Percentiles rank a stretch among this genome's conserved stretches.
phyloP scores from a whole-genome alignment of 2,888 invertebrate genomes.

The Patella depressa region DNA sequence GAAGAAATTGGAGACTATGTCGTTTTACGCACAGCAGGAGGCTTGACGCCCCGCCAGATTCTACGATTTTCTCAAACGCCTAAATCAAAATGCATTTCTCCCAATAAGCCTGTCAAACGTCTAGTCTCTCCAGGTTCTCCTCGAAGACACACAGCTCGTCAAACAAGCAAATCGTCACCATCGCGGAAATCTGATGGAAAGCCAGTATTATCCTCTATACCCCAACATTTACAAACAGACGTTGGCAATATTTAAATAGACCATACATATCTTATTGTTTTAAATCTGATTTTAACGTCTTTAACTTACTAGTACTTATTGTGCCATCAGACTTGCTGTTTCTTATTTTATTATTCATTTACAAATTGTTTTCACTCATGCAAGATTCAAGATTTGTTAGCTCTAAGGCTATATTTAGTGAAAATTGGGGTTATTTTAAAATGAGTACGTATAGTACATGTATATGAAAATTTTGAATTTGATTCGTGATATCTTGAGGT shows the following conservation, averaged over 20 bases:
- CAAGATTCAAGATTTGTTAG: too few species aligned
- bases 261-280: too few species aligned
- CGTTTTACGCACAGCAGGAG: constrained; percentile 44
- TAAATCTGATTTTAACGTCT: too few species aligned
- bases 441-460: too few species aligned
- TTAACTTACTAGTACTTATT: too few species aligned
- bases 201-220: constrained; percentile 38
- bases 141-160: constrained; percentile 19
- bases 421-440: too few species aligned
- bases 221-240: constrained; percentile 44
- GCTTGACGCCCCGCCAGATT: constrained; percentile 50
- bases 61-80: constrained; percentile 32
- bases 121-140: constrained; percentile 51
- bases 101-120: constrained; percentile 60
- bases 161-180: constrained; percentile 32
- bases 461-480: too few species aligned
- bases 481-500: too few species aligned
- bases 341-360: too few species aligned
- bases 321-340: too few species aligned
- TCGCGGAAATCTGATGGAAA: constrained; percentile 34
- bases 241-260: constrained; percentile 30
- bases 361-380: too few species aligned
- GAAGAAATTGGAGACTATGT: constrained; percentile 16
- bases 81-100: constrained; percentile 43
- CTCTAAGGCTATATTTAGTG: too few species aligned